These are phyloP conservation scores for Agonopterix alstromeriana DNA, from an alignment of 2,888 invertebrate genomes.

Conservation along the genomic window DNA sequence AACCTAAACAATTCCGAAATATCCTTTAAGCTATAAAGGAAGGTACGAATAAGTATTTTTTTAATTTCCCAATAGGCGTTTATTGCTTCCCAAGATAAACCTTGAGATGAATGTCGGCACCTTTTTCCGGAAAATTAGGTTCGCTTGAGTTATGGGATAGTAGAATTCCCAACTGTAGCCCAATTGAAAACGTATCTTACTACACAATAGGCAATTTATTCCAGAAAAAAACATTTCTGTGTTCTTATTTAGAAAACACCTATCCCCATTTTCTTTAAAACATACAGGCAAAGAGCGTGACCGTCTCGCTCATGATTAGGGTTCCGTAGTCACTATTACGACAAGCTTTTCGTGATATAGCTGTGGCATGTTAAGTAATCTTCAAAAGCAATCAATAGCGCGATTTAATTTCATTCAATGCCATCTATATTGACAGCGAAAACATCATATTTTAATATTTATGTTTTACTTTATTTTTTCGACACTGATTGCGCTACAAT, in stretches of 20 bases:
- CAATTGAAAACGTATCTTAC: not conserved
- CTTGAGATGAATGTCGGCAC: slow-evolving; percentile 31
- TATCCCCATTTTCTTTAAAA: not conserved
- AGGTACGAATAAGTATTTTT: slow-evolving; percentile 17
- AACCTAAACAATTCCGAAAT: no score
- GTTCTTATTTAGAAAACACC: not conserved
- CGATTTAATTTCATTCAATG: no score
- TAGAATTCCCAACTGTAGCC: slow-evolving; percentile 4
- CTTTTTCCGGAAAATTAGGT: slow-evolving; percentile 26
- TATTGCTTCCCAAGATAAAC: slow-evolving; percentile 20
- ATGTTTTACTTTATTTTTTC: no score
- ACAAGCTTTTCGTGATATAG: no score
- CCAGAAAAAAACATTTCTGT: not conserved
- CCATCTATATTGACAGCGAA: no score
- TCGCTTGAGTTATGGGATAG: slow-evolving; percentile 27
- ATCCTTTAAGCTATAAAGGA: slow-evolving; percentile 8
- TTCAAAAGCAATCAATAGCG: no score
- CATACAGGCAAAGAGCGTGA: not conserved
- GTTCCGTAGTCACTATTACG: not conserved
- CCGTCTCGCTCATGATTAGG: not conserved
- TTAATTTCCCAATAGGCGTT: slow-evolving; percentile 32
- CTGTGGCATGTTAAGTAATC: no score
- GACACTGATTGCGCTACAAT: no score
- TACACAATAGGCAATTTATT: not conserved
- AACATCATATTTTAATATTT: no score